Evolutionary conservation across 2,888 invertebrate genomes (phyloP), one percentile per base, ranked within the genome.

Genomic region (Chironomus riparius): DNA sequence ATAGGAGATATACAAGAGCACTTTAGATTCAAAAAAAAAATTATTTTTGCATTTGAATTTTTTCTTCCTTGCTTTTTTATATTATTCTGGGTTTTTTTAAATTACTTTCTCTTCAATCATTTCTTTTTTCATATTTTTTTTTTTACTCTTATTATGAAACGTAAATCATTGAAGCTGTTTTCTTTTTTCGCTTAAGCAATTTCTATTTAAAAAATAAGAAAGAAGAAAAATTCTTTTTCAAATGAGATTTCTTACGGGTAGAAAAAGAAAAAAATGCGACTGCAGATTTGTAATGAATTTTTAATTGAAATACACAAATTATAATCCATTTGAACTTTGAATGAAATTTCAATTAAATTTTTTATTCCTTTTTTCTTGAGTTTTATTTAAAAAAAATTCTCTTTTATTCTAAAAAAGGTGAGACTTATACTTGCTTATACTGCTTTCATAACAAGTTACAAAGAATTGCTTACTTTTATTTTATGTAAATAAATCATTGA

Each of bases 91-190:
- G 28, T 65, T 74, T 74, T 74, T 74, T 74, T 68, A 62, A 74
- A 74, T 74, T 74, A 74, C 48, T 74, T 74, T 47, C 74, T 48
- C 62, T 74, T 68, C 74, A 74, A 74, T 74, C 74, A 74, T 74
- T 74, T 24, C 62, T 62, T 65, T 22, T n/a, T 65, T 65, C 6
- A 62, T 21, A 22, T 22, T 62, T 65, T 24, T 22, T 65, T 65
- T 24, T 22, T n/a, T 18, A 38, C 38, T 38, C 10, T 38, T 38
- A 38, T 38, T 38, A 38, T 65, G 65, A 21, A 65, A 21, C 21
- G 71, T 13, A 71, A 68, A 71, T n/a, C 28, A 48, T 47, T 62
- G 28, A 62, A 62, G 56, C 56, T 56, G 15, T 18, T 56, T 56
- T 18, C 56, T 56, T 18, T 18, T 56, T 56, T 56, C 38, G 38